Evolutionary conservation across 2,888 invertebrate species (phyloP).

Genomic region (Phaonia tiefii): DNA sequence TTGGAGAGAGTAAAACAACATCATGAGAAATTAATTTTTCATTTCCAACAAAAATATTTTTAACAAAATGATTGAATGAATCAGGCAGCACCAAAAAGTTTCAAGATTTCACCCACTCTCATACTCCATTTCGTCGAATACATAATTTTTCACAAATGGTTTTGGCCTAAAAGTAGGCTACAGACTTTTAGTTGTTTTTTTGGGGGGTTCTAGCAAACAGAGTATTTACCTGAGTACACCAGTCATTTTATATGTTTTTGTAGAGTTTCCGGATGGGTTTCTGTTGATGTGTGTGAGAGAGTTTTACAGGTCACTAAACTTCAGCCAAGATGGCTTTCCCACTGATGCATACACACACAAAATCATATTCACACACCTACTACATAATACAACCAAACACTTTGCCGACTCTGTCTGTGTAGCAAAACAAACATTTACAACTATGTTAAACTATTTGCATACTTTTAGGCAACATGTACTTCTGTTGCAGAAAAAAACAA

Average conservation of each 20-base stretch:
- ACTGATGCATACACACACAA: no score
- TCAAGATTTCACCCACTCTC: neutral
- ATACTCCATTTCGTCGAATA: neutral
- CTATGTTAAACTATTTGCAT: conserved; percentile 36
- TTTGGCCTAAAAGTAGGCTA: conserved; percentile 23
- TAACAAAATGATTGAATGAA: conserved; percentile 12
- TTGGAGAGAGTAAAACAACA: neutral
- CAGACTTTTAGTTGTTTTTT: conserved; percentile 5
- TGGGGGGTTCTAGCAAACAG: neutral
- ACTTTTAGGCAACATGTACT: conserved; percentile 9
- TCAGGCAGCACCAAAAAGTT: conserved; percentile 1
- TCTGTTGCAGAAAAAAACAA: neutral
- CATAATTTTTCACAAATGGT: neutral
- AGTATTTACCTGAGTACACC: neutral
- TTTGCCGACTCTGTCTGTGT: neutral
- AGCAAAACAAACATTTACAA: conserved; percentile 24
- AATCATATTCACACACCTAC: no score
- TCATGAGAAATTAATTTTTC: conserved; percentile 27
- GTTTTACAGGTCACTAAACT: conserved; percentile 45
- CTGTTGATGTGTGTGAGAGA: conserved; percentile 20
- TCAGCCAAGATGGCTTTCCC: neutral
- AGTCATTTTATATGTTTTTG: conserved; percentile 20
- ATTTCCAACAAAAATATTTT: neutral
- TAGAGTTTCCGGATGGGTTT: neutral
- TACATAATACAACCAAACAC: neutral